Evolutionary conservation across 1,140 invertebrate genomes (phyloP).

Genomic region (Alviniconcha marisindica): DNA sequence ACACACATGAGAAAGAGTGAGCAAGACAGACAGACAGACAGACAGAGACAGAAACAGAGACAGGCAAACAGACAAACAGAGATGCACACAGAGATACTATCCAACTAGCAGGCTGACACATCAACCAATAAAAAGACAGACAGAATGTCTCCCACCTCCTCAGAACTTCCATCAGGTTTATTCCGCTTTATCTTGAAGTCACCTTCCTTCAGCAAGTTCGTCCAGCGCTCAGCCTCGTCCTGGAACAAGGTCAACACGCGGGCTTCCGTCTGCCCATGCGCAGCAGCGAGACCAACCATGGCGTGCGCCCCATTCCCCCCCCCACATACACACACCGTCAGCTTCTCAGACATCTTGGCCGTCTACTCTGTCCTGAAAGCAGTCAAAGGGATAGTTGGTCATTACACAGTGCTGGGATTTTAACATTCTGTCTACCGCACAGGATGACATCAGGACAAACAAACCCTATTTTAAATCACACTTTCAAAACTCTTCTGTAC

Average conservation of each 20-base stretch:
- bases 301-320: constrained; percentile 66
- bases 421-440: too few species aligned
- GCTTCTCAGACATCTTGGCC: too few species aligned
- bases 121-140: too few species aligned
- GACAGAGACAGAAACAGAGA: too few species aligned
- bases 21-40: not conserved
- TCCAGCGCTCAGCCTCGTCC: constrained; percentile 67
- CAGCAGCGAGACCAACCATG: constrained; percentile 60
- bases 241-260: constrained; percentile 61
- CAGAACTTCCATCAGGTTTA: constrained; percentile 48
- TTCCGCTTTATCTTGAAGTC: constrained; percentile 53
- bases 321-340: constrained; percentile 22
- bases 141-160: not conserved
- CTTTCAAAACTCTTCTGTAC: too few species aligned
- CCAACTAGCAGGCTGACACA: too few species aligned
- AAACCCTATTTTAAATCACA: too few species aligned
- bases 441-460: too few species aligned
- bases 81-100: too few species aligned
- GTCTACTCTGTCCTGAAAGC: too few species aligned
- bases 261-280: constrained; percentile 54
- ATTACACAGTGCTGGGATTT: too few species aligned
- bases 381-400: too few species aligned
- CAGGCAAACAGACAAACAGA: not conserved
- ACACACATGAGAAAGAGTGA: not conserved
- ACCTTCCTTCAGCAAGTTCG: constrained; percentile 49